phyloP scores from a whole-genome alignment of 2,888 invertebrate species.

The Desoria tigrina region DNA sequence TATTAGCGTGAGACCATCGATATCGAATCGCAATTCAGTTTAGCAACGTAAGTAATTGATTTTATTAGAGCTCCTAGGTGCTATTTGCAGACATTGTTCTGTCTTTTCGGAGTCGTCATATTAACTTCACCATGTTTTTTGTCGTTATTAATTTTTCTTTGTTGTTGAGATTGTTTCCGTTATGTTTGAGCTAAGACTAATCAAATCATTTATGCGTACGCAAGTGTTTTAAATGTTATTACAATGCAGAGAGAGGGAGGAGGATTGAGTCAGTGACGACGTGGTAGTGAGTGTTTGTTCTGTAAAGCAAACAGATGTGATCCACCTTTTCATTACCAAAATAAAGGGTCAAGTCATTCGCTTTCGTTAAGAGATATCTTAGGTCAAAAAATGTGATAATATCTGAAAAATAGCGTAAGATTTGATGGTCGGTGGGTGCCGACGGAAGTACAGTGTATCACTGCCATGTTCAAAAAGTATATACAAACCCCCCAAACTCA shows the following conservation, averaged over 20 bases:
- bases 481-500: neutral
- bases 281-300: constrained; percentile 7
- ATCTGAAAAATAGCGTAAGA: constrained; percentile 7
- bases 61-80: constrained; percentile 45
- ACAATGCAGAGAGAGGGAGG: constrained; percentile 44
- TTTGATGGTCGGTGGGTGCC: constrained; percentile 2
- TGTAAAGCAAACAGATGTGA: neutral
- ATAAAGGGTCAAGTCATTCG: neutral
- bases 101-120: constrained; percentile 1
- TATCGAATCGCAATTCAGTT: constrained; percentile 4
- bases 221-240: constrained; percentile 28
- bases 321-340: neutral
- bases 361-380: constrained; percentile 1
- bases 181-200: constrained; percentile 29
- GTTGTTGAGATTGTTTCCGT: constrained; percentile 34
- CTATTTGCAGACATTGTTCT: constrained; percentile 28
- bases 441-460: neutral
- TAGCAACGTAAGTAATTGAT: constrained; percentile 16
- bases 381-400: constrained; percentile 5
- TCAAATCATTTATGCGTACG: constrained; percentile 18
- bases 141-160: constrained; percentile 28
- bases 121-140: constrained; percentile 18
- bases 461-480: constrained; percentile 8
- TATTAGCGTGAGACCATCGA: neutral
- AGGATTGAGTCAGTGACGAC: constrained; percentile 2